These are phyloP conservation scores for Brevimyrus niger DNA, from an alignment of 2,113 vertebrate species.

Conservation along the genomic window DNA sequence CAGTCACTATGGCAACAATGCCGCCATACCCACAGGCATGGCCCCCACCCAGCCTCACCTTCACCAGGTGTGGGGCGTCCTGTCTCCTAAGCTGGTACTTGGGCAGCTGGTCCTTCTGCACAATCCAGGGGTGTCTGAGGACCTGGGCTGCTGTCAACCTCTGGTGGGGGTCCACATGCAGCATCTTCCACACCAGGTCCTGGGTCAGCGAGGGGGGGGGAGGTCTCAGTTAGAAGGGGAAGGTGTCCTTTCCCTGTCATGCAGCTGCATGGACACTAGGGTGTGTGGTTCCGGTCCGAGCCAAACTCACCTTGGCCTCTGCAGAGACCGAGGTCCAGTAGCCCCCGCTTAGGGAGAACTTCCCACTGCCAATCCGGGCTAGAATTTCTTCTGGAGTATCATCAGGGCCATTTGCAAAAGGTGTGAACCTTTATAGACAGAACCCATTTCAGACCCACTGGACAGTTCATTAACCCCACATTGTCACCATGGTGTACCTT, in stretches of 20 bases:
- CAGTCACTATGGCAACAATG: constrained; percentile 3
- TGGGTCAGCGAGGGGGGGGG: constrained; percentile 29
- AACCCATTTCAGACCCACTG: not conserved
- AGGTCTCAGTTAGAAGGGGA: not conserved
- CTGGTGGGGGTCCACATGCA: constrained; percentile 74
- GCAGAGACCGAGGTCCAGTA: constrained; percentile 79
- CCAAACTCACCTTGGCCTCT: constrained; percentile 63
- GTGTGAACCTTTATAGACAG: constrained; percentile 60
- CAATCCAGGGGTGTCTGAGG: constrained; percentile 71
- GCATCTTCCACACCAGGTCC: constrained; percentile 76
- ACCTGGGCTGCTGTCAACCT: constrained; percentile 71
- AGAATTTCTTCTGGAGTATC: constrained; percentile 77
- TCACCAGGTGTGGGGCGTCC: constrained; percentile 63
- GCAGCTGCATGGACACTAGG: not conserved
- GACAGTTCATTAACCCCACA: not conserved
- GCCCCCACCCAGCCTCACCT: constrained; percentile 45
- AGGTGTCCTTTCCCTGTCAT: not conserved
- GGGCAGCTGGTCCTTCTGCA: constrained; percentile 63
- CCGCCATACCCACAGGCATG: not conserved
- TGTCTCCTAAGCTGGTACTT: constrained; percentile 65
- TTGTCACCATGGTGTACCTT: constrained; percentile 50
- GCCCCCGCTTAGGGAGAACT: constrained; percentile 73
- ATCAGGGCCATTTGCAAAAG: constrained; percentile 75
- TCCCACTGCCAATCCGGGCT: constrained; percentile 71
- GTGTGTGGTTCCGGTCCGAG: not conserved